These are phyloP conservation scores for Atrichornis clamosus DNA, from an alignment of 2,113 vertebrate species.

Conservation along the genomic window DNA sequence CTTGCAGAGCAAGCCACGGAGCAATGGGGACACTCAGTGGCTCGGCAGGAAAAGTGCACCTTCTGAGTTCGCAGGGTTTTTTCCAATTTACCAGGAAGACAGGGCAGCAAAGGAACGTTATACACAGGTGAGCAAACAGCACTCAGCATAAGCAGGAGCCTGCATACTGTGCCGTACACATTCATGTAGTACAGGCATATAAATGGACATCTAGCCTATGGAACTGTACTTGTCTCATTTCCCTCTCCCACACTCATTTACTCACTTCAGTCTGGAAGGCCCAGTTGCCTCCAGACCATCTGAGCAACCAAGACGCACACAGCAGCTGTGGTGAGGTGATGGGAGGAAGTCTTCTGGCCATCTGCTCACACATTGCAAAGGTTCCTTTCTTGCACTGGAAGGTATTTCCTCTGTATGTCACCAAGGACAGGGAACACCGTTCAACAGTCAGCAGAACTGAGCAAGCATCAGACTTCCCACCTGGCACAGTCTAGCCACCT, in stretches of 20 bases:
- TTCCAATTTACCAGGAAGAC: neutral
- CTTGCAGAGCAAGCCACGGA: neutral
- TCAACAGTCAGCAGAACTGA: neutral
- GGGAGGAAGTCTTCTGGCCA: neutral
- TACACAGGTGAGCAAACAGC: neutral
- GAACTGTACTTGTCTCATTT: neutral
- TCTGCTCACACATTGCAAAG: neutral
- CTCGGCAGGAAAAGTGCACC: neutral
- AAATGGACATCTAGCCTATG: neutral
- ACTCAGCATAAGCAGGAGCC: neutral
- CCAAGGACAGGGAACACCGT: neutral
- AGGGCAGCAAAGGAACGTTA: neutral
- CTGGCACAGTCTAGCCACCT: neutral
- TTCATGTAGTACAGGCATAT: neutral
- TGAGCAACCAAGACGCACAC: neutral
- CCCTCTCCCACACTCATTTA: neutral
- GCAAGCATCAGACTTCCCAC: neutral
- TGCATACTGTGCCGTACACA: neutral
- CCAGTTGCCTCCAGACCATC: neutral
- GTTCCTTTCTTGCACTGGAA: neutral
- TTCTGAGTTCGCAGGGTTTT: fast-evolving
- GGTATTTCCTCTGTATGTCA: neutral
- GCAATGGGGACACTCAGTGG: slow-evolving; percentile 31
- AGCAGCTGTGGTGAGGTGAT: neutral
- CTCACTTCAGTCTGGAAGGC: neutral